These are phyloP conservation scores for Falco biarmicus DNA, from an alignment of 2,797 vertebrate species.

Conservation along the genomic window DNA sequence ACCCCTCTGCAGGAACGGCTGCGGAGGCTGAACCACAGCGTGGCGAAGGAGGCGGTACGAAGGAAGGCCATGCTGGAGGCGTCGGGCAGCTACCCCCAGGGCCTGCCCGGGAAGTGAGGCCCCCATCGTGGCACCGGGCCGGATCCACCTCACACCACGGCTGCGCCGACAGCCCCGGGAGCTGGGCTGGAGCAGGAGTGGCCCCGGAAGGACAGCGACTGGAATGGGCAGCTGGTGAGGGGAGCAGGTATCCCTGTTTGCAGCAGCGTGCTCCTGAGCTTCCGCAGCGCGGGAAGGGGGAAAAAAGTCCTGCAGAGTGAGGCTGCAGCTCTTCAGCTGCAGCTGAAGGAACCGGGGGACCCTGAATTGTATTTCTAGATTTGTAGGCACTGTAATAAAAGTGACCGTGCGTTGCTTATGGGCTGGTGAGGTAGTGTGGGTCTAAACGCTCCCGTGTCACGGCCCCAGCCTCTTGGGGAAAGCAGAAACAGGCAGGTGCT, in stretches of 20 bases:
- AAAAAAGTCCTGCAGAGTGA: neutral
- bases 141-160: neutral
- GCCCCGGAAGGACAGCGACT: neutral
- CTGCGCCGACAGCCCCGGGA: neutral
- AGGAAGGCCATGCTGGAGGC: constrained; percentile 93
- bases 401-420: accelerated
- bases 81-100: constrained; percentile 83
- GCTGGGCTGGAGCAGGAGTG: neutral
- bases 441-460: accelerated
- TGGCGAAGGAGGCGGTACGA: constrained; percentile 91
- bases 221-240: accelerated
- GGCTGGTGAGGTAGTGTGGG: accelerated
- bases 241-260: neutral
- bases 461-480: neutral
- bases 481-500: neutral
- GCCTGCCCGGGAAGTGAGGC: constrained; percentile 87
- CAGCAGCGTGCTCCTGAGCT: too few species aligned
- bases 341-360: accelerated
- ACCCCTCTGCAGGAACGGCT: constrained; percentile 81
- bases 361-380: accelerated
- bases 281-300: accelerated
- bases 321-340: neutral
- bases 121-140: neutral
- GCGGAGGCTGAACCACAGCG: constrained; percentile 90
- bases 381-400: neutral